Conservation (phyloP, 1,140 invertebrate genomes). For the Helicorthomorpha holstii region DNA sequence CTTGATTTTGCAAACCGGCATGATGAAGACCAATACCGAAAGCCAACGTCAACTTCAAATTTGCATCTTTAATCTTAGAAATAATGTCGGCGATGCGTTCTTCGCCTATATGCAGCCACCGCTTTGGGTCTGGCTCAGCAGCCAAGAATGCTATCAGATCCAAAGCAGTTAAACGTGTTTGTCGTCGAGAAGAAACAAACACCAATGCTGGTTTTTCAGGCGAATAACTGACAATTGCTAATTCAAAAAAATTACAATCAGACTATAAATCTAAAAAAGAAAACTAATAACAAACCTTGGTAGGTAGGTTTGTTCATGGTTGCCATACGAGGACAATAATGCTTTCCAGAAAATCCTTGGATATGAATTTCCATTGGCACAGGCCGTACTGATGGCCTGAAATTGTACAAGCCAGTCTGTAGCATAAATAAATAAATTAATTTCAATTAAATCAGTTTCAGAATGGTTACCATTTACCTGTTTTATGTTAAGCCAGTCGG, state of each 20-base stretch:
- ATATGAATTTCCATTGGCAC: slow-evolving; percentile 94
- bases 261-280: background rate
- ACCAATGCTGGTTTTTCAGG: slow-evolving; percentile 75
- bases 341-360: slow-evolving; percentile 80
- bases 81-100: slow-evolving; percentile 38
- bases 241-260: slow-evolving; percentile 11
- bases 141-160: slow-evolving; percentile 90
- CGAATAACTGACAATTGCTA: slow-evolving; percentile 79
- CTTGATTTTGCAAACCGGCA: slow-evolving; percentile 80
- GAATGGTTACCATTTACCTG: slow-evolving; percentile 36
- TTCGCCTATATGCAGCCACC: slow-evolving; percentile 83
- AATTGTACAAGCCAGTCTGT: slow-evolving; percentile 84
- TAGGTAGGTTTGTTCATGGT: slow-evolving; percentile 99
- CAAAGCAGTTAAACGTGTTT: slow-evolving; percentile 89
- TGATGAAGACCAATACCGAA: slow-evolving; percentile 99
- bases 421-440: slow-evolving; percentile 6
- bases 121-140: slow-evolving; percentile 78
- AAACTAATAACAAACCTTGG: slow-evolving; percentile 34
- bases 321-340: slow-evolving; percentile 98
- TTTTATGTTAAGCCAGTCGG: slow-evolving; percentile 85
- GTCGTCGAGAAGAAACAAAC: slow-evolving; percentile 94
- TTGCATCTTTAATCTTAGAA: slow-evolving; percentile 53
- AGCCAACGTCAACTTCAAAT: slow-evolving; percentile 80
- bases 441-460: too few species aligned
- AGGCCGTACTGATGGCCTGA: slow-evolving; percentile 88